A percentile compares a stretch with the other conserved stretches of the same genome.
phyloP scores from a whole-genome alignment of 1,140 invertebrate species.

The Melipona quadrifasciata region DNA sequence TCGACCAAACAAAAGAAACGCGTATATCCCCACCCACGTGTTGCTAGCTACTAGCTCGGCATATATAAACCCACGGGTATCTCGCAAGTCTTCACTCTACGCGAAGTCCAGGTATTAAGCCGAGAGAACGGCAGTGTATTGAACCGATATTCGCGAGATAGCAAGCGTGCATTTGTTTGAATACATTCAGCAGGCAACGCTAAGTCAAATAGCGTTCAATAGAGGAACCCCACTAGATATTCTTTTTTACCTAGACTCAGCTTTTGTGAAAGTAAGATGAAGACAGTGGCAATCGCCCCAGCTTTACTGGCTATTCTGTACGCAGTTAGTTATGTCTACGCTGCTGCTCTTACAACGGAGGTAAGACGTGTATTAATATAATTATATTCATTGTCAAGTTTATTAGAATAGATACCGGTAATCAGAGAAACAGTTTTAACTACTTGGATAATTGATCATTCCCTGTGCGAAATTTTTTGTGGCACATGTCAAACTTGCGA shows the following conservation, averaged over 20 bases:
- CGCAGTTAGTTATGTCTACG: constrained; percentile 55
- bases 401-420: too few species aligned
- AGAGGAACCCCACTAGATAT: too few species aligned
- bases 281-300: constrained; percentile 21
- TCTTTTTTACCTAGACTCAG: too few species aligned
- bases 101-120: constrained; percentile 75
- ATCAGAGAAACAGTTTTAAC: background rate
- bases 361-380: constrained; percentile 54
- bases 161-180: constrained; percentile 7
- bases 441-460: background rate
- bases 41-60: constrained; percentile 69
- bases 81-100: constrained; percentile 77
- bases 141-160: background rate
- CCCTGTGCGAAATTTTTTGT: background rate
- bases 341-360: constrained; percentile 66
- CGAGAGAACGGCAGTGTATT: constrained; percentile 34
- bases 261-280: constrained; percentile 2
- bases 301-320: constrained; percentile 57
- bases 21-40: constrained; percentile 42
- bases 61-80: constrained; percentile 77
- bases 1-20: constrained; percentile 9
- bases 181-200: background rate
- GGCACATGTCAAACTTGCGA: too few species aligned
- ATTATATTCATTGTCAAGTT: background rate
- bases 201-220: background rate